These are phyloP conservation scores for Anneissia japonica DNA, from an alignment of 35 echinoderm and acorn worm genomes.

Conservation along the genomic window DNA sequence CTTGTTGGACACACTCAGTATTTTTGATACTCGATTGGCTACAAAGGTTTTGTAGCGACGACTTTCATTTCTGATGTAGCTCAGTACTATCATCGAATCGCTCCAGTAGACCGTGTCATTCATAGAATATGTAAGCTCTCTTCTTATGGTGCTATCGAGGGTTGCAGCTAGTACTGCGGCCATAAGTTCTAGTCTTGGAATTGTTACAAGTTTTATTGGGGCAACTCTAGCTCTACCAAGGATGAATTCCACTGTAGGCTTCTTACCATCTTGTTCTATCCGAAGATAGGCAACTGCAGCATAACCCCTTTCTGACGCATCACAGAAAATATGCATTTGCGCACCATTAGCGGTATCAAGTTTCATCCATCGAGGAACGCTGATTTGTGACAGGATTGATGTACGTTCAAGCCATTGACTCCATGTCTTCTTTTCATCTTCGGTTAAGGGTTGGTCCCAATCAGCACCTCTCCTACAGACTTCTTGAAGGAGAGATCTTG, in stretches of 20 bases:
- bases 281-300: slow-evolving; percentile 22
- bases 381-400: slow-evolving; percentile 5
- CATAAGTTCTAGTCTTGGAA: slow-evolving; percentile 53
- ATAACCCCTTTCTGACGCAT: slow-evolving; percentile 38
- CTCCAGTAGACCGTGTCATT: slow-evolving; percentile 20
- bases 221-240: slow-evolving; percentile 30
- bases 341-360: not conserved
- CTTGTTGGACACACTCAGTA: not conserved
- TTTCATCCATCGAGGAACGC: slow-evolving; percentile 22
- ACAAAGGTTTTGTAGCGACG: slow-evolving; percentile 32
- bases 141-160: slow-evolving; percentile 16
- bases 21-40: slow-evolving; percentile 24
- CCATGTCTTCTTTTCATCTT: not conserved
- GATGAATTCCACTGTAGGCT: not conserved
- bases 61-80: slow-evolving; percentile 34
- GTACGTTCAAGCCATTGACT: slow-evolving; percentile 4
- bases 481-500: slow-evolving; percentile 3
- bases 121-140: slow-evolving; percentile 12
- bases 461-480: slow-evolving; percentile 17
- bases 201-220: slow-evolving; percentile 22
- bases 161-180: slow-evolving; percentile 24
- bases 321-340: slow-evolving; percentile 44
- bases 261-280: not conserved
- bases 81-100: slow-evolving; percentile 18
- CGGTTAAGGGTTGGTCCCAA: slow-evolving; percentile 30